Percentiles rank a stretch among this genome's conserved stretches.
phyloP scores from a whole-genome alignment of 2,113 vertebrate species.

The Lophius piscatorius region DNA sequence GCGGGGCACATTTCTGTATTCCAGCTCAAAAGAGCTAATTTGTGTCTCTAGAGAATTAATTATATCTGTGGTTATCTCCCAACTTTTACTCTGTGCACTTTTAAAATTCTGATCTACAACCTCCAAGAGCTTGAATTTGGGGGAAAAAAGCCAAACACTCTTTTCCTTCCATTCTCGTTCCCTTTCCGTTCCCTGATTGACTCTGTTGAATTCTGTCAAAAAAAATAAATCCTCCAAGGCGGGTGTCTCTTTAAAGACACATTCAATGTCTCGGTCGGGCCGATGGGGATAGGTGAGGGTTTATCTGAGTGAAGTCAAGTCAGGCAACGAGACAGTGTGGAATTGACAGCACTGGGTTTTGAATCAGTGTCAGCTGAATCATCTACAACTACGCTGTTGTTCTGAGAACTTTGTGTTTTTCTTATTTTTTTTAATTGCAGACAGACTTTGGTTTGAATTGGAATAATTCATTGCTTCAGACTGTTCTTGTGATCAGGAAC shows the following conservation, averaged over 20 bases:
- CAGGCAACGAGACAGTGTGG: conserved; percentile 8
- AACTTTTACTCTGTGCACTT: neutral
- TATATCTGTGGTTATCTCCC: conserved; percentile 10
- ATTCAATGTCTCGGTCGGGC: conserved; percentile 31
- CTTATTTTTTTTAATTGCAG: conserved; percentile 4
- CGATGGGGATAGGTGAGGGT: conserved; percentile 34
- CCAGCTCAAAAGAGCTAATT: conserved; percentile 5
- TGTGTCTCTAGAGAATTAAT: conserved; percentile 16
- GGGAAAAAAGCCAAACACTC: neutral
- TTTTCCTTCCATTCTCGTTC: neutral
- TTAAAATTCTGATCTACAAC: neutral
- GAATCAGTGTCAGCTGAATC: conserved; percentile 34
- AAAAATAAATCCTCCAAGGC: conserved; percentile 26
- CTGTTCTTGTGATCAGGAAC: no score
- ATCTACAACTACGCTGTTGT: conserved; percentile 17
- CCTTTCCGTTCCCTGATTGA: neutral
- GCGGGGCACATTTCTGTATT: neutral
- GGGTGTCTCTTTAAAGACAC: conserved; percentile 41
- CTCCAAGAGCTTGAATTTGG: neutral
- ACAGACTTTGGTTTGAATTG: no score
- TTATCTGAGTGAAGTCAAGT: conserved; percentile 39
- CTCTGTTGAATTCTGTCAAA: conserved; percentile 36
- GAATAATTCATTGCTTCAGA: no score
- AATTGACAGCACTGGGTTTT: conserved; percentile 22
- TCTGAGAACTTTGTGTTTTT: neutral